Percentiles rank a stretch among this genome's conserved stretches.
Conservation (phyloP, 2,797 vertebrate species). For the Capromys pilorides region DNA sequence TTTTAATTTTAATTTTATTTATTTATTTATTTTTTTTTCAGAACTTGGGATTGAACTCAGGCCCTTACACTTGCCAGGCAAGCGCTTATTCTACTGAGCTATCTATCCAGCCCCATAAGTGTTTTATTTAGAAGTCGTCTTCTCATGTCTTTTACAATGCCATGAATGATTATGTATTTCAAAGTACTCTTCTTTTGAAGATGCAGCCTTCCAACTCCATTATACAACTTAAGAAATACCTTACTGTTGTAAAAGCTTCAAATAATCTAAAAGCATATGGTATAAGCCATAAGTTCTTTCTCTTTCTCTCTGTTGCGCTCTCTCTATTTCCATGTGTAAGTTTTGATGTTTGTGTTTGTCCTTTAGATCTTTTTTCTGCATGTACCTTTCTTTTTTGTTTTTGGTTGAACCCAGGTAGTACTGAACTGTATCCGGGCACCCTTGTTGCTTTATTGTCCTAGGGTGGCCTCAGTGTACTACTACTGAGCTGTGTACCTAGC, state of each 20-base stretch:
- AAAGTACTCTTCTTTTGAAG: neutral
- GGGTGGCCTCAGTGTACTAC: neutral
- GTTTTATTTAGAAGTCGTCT: neutral
- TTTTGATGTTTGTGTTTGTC: neutral
- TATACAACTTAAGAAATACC: neutral
- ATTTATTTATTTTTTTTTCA: too few relatives aligned
- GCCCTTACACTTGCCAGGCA: too few relatives aligned
- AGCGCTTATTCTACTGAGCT: too few relatives aligned
- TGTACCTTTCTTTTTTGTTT: neutral
- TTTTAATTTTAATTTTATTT: too few relatives aligned
- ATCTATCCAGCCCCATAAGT: too few relatives aligned
- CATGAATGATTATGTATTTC: neutral
- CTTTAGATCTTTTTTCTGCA: neutral
- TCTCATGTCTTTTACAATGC: neutral
- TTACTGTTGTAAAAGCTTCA: conserved; percentile 11
- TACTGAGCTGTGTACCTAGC: neutral
- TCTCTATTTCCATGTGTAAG: neutral
- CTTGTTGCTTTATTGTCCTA: neutral
- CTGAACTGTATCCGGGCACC: neutral
- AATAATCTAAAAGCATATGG: conserved; percentile 5
- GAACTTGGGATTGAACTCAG: too few relatives aligned
- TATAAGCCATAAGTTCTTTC: neutral
- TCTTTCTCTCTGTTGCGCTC: neutral
- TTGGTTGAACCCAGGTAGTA: neutral
- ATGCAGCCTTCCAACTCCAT: neutral